Evolutionary conservation across 2,113 vertebrate species (phyloP).

Genomic region (Trochalopteron elliotii): DNA sequence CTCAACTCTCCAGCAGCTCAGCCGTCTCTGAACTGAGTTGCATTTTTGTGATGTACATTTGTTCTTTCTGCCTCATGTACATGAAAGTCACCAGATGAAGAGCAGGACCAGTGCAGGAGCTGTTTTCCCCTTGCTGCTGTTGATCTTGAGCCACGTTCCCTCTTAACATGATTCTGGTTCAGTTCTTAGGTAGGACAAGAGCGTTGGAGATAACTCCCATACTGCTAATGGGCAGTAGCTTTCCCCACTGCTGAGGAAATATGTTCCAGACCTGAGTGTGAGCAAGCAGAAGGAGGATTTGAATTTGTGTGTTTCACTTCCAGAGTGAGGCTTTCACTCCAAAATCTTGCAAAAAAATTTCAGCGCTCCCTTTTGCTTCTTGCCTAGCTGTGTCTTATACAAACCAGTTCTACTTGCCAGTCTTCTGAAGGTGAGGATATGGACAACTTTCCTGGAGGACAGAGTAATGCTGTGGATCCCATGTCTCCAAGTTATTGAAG

Average conservation of each 20-base stretch:
- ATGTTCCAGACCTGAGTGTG: background rate
- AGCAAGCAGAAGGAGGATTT: background rate
- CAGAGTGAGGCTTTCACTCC: background rate
- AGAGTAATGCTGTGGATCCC: background rate
- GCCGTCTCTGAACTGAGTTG: rapidly evolving
- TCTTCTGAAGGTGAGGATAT: background rate
- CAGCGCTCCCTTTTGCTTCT: background rate
- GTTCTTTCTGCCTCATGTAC: background rate
- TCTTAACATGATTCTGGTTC: background rate
- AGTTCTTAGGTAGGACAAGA: background rate
- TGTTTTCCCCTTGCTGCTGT: rapidly evolving
- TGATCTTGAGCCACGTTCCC: background rate
- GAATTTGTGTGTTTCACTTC: background rate
- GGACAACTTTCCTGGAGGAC: conserved; percentile 17
- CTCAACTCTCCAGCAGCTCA: background rate
- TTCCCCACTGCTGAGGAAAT: background rate
- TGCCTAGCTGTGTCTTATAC: background rate
- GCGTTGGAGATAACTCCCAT: background rate
- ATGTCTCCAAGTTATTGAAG: background rate
- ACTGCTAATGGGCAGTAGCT: background rate
- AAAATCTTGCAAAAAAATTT: background rate
- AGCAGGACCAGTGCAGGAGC: background rate
- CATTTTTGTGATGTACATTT: background rate
- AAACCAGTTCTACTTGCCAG: background rate
- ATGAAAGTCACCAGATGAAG: background rate